These are phyloP conservation scores for Tachuris rubrigastra DNA, from an alignment of 2,113 vertebrate genomes.

Conservation along the genomic window DNA sequence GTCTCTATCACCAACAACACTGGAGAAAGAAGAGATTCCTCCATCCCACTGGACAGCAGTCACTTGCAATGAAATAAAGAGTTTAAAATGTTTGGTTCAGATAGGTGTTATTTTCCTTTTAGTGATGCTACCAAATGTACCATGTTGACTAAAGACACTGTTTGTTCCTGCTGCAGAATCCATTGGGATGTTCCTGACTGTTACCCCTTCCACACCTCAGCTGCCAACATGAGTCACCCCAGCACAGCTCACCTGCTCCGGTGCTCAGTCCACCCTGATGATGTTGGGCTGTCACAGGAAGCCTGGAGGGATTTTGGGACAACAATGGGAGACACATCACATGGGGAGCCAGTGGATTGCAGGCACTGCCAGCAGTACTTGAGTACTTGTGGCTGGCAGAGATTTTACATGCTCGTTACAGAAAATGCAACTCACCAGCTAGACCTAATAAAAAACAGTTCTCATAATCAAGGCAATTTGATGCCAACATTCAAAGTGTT, in stretches of 20 bases:
- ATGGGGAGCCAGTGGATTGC: accelerated
- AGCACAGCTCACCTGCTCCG: neutral
- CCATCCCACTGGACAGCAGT: neutral
- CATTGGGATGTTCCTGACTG: neutral
- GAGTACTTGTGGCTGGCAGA: neutral
- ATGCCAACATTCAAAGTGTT: neutral
- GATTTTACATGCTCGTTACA: neutral
- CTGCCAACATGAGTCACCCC: accelerated
- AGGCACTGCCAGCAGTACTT: neutral
- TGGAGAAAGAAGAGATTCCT: neutral
- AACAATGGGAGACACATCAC: accelerated
- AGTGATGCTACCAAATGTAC: too few species aligned
- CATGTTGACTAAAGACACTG: accelerated
- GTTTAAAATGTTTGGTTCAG: neutral
- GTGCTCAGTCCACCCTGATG: neutral
- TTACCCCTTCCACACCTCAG: neutral
- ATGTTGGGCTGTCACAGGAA: accelerated
- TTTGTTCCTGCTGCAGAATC: neutral
- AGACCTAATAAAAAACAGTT: neutral
- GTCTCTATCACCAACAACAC: neutral
- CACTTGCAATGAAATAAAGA: neutral
- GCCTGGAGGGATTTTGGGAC: neutral
- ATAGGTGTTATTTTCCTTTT: neutral
- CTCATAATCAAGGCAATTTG: neutral
- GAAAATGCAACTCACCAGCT: neutral